Conservation (phyloP, 2,113 vertebrate species). For the Rhabdomys dilectus region DNA sequence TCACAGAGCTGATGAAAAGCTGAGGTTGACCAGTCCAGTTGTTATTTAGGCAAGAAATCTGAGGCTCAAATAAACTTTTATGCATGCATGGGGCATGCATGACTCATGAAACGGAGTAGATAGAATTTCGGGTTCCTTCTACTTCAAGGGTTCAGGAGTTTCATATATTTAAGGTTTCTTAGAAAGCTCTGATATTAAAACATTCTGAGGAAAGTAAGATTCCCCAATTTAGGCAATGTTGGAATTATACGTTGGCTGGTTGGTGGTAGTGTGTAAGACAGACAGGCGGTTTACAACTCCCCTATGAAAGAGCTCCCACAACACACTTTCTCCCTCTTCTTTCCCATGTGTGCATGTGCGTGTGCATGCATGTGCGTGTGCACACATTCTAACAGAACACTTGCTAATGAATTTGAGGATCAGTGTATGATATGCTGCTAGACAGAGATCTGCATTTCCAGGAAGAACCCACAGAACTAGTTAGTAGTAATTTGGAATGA, state of each 20-base stretch:
- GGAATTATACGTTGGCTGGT: background rate
- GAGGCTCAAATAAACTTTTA: background rate
- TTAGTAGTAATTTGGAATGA: constrained; percentile 57
- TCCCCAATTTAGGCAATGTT: background rate
- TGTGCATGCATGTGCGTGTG: background rate
- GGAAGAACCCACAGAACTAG: constrained; percentile 47
- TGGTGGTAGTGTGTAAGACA: background rate
- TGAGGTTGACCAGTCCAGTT: background rate
- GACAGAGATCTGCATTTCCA: constrained; percentile 15
- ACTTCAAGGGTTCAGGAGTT: constrained; percentile 37
- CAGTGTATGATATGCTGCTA: background rate
- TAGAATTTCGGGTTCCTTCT: constrained; percentile 5
- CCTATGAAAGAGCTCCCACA: background rate
- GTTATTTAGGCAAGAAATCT: constrained; percentile 25
- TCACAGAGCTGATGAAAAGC: background rate
- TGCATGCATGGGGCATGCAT: background rate
- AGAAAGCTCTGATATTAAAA: constrained; percentile 25
- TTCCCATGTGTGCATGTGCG: background rate
- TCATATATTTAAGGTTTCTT: constrained; percentile 36
- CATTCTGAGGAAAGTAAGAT: constrained; percentile 35
- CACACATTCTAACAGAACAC: background rate
- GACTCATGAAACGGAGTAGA: constrained; percentile 23
- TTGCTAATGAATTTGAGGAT: constrained; percentile 13
- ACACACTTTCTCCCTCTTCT: background rate
- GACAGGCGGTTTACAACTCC: background rate